Evolutionary conservation across 2,888 invertebrate genomes (phyloP), one percentile per base, ranked within the genome.

Genomic region (Perdita meconis): DNA sequence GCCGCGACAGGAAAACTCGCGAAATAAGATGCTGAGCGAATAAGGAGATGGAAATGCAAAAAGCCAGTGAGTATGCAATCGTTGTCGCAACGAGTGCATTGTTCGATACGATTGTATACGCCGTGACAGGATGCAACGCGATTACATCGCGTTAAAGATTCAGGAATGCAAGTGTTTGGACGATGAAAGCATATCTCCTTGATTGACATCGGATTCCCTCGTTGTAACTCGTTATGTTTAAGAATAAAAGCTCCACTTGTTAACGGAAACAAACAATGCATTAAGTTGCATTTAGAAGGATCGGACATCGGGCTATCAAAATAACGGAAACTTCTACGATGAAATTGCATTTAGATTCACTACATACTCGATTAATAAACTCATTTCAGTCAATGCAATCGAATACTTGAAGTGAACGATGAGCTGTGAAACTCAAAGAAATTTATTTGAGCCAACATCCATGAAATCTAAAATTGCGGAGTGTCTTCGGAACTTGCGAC

Each of bases 51-150:
- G 73, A 60, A 60, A 60, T 47, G 26, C 55, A 12, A 34, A 30
- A 50, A 60, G 47, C 65, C 55, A 60, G 71, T 61, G 50, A 26
- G 57, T 69, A 75, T 59, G 56, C 76, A 61, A 66, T 59, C 57
- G 44, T 4, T 55, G 76, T 70, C 50, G 12, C 24, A 2, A 8
- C 24, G 44, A 42, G 66, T 71, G 77, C 66, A 77, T 78, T 78
- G 77, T 77, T 77, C 77, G 77, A 59, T 26, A 36, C 53, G 6
- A 78, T 78, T 78, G 70, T 76, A 70, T 78, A 65, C 78, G 22
- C 6, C 42, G 19, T 12, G 65, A 38, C 78, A 65, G 78, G 61
- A 76, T 70, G 60, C 13, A 13, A 16, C 40, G 16, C 26, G 61
- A 61, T 66, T 69, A 55, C 13, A 34, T 50, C 47, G 40, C 8